Conservation (phyloP, 2,888 invertebrate genomes). For the Tigriopus californicus region DNA sequence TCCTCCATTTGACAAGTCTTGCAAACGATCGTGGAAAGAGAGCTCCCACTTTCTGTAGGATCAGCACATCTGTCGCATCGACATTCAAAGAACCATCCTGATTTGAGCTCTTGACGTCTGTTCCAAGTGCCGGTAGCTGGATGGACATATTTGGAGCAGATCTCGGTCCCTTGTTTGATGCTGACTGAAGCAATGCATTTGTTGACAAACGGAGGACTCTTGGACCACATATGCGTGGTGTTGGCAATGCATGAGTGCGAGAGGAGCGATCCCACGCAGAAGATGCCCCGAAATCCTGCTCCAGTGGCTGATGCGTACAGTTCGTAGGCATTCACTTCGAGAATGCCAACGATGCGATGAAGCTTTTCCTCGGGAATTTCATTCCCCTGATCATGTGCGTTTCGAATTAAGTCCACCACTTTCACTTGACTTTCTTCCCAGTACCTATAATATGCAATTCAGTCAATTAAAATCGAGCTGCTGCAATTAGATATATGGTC, state of each 20-base stretch:
- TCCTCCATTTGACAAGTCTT: not conserved
- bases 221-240: not conserved
- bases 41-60: constrained; percentile 18
- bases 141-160: no score
- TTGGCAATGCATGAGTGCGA: not conserved
- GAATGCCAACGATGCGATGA: not conserved
- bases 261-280: not conserved
- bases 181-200: not conserved
- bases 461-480: no score
- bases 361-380: not conserved
- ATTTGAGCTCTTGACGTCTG: no score
- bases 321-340: constrained; percentile 5
- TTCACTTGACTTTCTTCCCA: no score
- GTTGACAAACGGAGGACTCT: not conserved
- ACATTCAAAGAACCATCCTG: constrained; percentile 19
- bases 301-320: not conserved
- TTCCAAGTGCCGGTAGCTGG: no score
- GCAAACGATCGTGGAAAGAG: constrained; percentile 15
- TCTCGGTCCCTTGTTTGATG: not conserved
- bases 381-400: no score
- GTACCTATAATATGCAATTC: no score
- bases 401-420: no score
- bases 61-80: constrained; percentile 18
- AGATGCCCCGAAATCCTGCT: not conserved
- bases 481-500: no score